Conservation (phyloP, 1,140 invertebrate species). For the Neodiprion virginianus region DNA sequence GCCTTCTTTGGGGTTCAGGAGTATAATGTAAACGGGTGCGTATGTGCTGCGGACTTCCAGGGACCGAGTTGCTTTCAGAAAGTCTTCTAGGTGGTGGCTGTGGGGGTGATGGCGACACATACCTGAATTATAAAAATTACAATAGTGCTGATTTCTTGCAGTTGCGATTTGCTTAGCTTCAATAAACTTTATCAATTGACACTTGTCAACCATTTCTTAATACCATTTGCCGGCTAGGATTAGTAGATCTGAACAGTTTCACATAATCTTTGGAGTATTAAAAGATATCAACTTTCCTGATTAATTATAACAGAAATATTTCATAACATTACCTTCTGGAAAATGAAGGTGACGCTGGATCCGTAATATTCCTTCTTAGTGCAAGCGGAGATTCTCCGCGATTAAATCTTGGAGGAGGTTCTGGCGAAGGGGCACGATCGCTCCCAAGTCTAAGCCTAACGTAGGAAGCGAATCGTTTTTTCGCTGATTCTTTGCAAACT, state of each 20-base stretch:
- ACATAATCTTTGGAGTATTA: no score
- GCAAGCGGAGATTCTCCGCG: constrained; percentile 69
- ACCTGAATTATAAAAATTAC: constrained; percentile 51
- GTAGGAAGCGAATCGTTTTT: constrained; percentile 77
- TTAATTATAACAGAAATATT: no score
- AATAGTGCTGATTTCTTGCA: no score
- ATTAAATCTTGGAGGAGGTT: constrained; percentile 72
- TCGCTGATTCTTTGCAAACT: constrained; percentile 54
- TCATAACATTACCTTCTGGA: constrained; percentile 64
- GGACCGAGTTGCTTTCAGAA: constrained; percentile 72
- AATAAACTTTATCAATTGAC: no score
- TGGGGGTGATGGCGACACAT: constrained; percentile 72
- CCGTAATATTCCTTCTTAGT: constrained; percentile 67
- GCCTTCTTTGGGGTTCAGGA: constrained; percentile 73
- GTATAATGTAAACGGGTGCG: constrained; percentile 73
- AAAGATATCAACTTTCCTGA: no score
- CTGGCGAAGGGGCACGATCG: constrained; percentile 65
- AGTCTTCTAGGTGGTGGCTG: constrained; percentile 67
- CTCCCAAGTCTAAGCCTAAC: constrained; percentile 68
- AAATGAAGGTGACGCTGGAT: constrained; percentile 61
- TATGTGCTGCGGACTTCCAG: constrained; percentile 73
- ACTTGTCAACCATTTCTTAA: no score
- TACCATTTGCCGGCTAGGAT: not conserved
- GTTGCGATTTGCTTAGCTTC: no score
- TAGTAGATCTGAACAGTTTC: not conserved